Base-by-base conservation (phyloP, 2,888 invertebrate genomes). In the Brachylomia viminalis region DNA sequence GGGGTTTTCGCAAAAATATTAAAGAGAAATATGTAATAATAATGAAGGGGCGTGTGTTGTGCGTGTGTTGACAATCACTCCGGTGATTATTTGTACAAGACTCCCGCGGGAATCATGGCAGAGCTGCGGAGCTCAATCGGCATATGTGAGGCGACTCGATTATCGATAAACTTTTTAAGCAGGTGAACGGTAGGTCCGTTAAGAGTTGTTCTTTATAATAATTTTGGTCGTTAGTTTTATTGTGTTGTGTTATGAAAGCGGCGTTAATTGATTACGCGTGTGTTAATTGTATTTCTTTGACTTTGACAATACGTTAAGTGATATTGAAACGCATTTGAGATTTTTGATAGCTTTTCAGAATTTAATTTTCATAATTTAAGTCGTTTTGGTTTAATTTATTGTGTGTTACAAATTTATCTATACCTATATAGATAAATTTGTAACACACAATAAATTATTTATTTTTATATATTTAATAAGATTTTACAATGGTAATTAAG, bases 1-100 rank as follows among this genome's bases (percentile, higher is more conserved):
- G 67, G 67, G 49, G 38, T 64, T 79, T 80, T 78, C 56, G 45
- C 20, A 68, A 68, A 75, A 74, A 69, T 76, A 80, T 82, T 89
- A 90, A 86, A 90, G 90, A 90, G 89, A 84, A 88, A 92, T 92
- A 91, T 90, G 88, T 91, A 92, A 92, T 94, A 92, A 94, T 94
- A 92, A 93, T 90, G 89, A 92, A 93, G 90, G 89, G 90, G 88
- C 89, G 90, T 92, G 91, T 92, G 91, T 92, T 91, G 82, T 92
- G 92, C 91, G 93, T 92, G 89, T 96, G 95, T 96, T 95, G 95
- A 96, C 95, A 95, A 95, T 95, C 94, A 95, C 96, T 95, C 90
- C 88, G 88, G 90, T 94, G 94, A 95, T 95, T 96, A 95, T 95
- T 95, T 95, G 95, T 88, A 81, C 88, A 91, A 88, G 88, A 87